phyloP scores from a whole-genome alignment of 2,888 invertebrate species.

The Ephialtes manifestator region DNA sequence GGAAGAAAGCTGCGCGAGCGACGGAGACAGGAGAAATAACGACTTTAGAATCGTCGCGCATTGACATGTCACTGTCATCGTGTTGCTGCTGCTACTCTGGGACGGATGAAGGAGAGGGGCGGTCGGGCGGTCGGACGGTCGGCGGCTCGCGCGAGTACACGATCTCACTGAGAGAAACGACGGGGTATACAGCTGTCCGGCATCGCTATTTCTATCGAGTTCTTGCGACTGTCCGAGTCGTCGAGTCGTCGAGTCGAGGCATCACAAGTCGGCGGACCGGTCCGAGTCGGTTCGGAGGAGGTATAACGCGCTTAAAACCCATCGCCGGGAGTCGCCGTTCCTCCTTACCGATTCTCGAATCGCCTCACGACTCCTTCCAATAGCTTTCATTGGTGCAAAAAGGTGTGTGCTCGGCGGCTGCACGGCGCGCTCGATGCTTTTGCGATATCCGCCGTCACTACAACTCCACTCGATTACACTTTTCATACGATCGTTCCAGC shows the following conservation, averaged over 20 bases:
- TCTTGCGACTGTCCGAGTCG: constrained; percentile 63
- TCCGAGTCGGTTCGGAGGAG: constrained; percentile 45
- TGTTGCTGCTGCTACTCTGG: constrained; percentile 54
- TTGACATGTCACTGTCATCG: constrained; percentile 86
- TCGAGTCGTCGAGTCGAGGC: constrained; percentile 39
- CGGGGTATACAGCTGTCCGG: constrained; percentile 68
- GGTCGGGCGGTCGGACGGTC: constrained; percentile 28
- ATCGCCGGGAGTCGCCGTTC: constrained; percentile 40
- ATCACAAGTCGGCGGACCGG: constrained; percentile 56
- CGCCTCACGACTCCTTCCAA: constrained; percentile 80
- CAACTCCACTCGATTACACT: constrained; percentile 60
- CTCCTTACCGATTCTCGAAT: constrained; percentile 76
- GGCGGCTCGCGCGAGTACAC: constrained; percentile 31
- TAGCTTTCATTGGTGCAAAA: constrained; percentile 81
- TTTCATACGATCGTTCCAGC: constrained; percentile 23
- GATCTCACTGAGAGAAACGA: constrained; percentile 11
- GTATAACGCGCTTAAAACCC: neutral
- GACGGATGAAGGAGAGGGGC: constrained; percentile 8
- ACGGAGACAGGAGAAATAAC: constrained; percentile 69
- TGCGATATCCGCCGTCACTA: constrained; percentile 35
- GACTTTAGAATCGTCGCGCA: constrained; percentile 83
- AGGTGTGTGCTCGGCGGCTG: constrained; percentile 74
- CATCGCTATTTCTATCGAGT: constrained; percentile 72
- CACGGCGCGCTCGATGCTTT: constrained; percentile 47
- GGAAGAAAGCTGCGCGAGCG: constrained; percentile 28